phyloP scores from a whole-genome alignment of 2,113 vertebrate genomes.

The Regulus satrapa region DNA sequence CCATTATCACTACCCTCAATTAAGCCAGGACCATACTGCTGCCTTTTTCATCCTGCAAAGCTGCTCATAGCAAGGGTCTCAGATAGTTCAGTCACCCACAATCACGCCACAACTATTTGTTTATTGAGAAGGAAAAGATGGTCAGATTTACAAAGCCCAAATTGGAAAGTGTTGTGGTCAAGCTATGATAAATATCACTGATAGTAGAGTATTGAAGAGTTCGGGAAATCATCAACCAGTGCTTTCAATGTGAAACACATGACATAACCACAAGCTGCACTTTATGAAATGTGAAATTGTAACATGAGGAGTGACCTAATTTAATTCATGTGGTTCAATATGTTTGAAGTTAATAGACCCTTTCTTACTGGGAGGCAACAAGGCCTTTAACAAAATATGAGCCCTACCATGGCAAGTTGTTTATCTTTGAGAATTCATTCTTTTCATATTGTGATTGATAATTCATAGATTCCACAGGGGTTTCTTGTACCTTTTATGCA shows the following conservation, averaged over 20 bases:
- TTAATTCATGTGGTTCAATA: conserved; percentile 78
- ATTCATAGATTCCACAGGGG: conserved; percentile 42
- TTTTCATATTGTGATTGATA: conserved; percentile 67
- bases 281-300: conserved; percentile 86
- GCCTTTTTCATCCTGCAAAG: conserved; percentile 21
- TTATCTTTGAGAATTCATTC: conserved; percentile 66
- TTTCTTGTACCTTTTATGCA: conserved; percentile 31
- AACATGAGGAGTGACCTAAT: conserved; percentile 82
- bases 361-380: conserved; percentile 55
- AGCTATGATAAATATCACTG: conserved; percentile 49
- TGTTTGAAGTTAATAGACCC: conserved; percentile 75
- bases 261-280: conserved; percentile 70
- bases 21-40: background rate
- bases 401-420: conserved; percentile 42
- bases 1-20: background rate
- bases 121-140: conserved; percentile 64
- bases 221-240: conserved; percentile 67
- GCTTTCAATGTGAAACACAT: conserved; percentile 69
- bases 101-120: conserved; percentile 68
- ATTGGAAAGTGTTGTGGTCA: conserved; percentile 54
- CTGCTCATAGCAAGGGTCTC: conserved; percentile 8
- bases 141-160: conserved; percentile 47
- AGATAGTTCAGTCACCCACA: conserved; percentile 56
- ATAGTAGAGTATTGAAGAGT: conserved; percentile 50
- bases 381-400: conserved; percentile 65